Evolutionary conservation across 1,140 invertebrate genomes (phyloP).

Genomic region (Bombus fervidus): DNA sequence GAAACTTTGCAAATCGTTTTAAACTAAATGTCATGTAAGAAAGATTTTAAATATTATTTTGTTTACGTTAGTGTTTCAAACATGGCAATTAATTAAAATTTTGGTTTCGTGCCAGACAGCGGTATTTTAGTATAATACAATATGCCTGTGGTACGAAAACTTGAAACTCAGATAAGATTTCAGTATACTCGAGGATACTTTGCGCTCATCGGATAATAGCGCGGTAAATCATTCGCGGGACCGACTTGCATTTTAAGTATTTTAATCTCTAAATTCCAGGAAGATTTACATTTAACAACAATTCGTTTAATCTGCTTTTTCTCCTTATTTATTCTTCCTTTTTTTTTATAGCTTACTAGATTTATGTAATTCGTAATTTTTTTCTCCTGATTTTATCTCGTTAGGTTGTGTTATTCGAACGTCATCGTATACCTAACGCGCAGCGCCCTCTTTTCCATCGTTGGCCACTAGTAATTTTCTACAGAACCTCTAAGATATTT

Average conservation of each 20-base stretch:
- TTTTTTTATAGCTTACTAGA: background rate
- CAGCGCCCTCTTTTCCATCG: too few relatives aligned
- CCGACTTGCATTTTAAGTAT: background rate
- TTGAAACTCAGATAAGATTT: constrained; percentile 13
- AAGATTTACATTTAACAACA: background rate
- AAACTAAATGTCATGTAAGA: background rate
- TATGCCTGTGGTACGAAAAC: background rate
- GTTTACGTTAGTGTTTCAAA: background rate
- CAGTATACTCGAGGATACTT: background rate
- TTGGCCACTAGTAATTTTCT: too few relatives aligned
- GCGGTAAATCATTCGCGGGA: background rate
- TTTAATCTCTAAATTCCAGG: background rate
- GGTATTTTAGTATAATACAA: background rate
- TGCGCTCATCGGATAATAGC: background rate
- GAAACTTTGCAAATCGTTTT: background rate
- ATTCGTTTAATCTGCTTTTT: background rate
- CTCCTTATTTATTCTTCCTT: background rate
- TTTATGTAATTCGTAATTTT: background rate
- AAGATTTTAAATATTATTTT: background rate
- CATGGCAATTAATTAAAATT: background rate
- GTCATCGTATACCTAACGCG: too few relatives aligned
- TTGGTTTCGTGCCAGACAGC: background rate
- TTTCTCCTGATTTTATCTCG: too few relatives aligned
- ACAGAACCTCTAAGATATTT: too few relatives aligned
- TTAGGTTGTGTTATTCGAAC: too few relatives aligned